phyloP scores from a whole-genome alignment of 2,113 vertebrate genomes.

The Nannobrachium achirus region DNA sequence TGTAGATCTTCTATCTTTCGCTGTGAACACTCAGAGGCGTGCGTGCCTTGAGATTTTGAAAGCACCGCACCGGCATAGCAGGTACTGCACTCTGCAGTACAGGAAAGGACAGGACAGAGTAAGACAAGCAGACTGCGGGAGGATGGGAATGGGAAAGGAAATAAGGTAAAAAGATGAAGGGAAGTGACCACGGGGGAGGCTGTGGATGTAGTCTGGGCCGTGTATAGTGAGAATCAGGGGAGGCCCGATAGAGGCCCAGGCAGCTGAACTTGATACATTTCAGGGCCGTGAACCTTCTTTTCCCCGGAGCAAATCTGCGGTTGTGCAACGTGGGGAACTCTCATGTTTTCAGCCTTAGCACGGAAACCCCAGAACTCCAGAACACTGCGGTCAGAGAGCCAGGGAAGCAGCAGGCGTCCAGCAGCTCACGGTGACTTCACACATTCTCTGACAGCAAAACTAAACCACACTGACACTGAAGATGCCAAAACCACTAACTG shows the following conservation, averaged over 20 bases:
- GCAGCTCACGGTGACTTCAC: slow-evolving; percentile 11
- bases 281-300: slow-evolving; percentile 56
- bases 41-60: no score
- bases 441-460: slow-evolving; percentile 18
- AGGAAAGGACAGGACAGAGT: slow-evolving; percentile 4
- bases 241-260: slow-evolving; percentile 33
- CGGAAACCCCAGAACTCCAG: slow-evolving; percentile 49
- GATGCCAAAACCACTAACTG: neutral
- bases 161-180: slow-evolving; percentile 44
- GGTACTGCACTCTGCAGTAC: neutral
- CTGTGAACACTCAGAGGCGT: no score
- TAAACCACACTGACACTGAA: slow-evolving; percentile 1
- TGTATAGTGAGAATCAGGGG: slow-evolving; percentile 35
- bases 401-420: slow-evolving; percentile 32
- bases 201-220: slow-evolving; percentile 45
- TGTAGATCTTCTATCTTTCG: no score
- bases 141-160: slow-evolving; percentile 14
- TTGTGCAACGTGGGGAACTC: slow-evolving; percentile 66
- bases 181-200: slow-evolving; percentile 48
- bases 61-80: no score
- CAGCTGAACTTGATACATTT: slow-evolving; percentile 68
- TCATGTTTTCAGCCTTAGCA: slow-evolving; percentile 60
- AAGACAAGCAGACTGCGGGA: slow-evolving; percentile 14
- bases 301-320: slow-evolving; percentile 50
- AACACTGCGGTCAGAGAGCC: slow-evolving; percentile 30